A percentile compares a stretch with the other conserved stretches of the same genome.
These are phyloP conservation scores for Acanthochromis polyacanthus DNA, from an alignment of 2,113 vertebrate genomes.

Conservation along the genomic window DNA sequence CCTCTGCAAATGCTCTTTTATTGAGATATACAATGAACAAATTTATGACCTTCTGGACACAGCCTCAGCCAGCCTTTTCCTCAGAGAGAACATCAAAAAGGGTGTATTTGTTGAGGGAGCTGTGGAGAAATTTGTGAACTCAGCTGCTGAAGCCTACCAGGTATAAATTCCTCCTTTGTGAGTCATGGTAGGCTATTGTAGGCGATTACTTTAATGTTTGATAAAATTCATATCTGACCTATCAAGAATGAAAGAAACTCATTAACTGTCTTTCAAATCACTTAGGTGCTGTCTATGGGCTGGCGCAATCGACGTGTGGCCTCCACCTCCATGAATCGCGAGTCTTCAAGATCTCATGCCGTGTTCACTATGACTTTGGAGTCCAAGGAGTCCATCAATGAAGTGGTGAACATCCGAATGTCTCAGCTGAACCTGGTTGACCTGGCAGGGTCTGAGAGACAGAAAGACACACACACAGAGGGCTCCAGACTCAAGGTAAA, in stretches of 20 bases:
- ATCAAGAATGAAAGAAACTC: neutral
- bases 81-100: slow-evolving; percentile 97
- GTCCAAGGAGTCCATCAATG: slow-evolving; percentile 91
- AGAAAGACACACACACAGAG: slow-evolving; percentile 93
- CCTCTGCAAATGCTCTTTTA: slow-evolving; percentile 98
- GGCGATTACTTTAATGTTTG: slow-evolving; percentile 1
- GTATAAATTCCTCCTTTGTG: slow-evolving; percentile 70
- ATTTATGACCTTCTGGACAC: slow-evolving; percentile 96
- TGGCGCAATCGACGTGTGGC: slow-evolving; percentile 96
- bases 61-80: slow-evolving; percentile 91
- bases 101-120: slow-evolving; percentile 96
- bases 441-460: slow-evolving; percentile 95
- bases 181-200: neutral
- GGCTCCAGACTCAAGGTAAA: slow-evolving; percentile 92
- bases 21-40: slow-evolving; percentile 99
- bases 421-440: slow-evolving; percentile 96
- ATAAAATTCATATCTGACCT: neutral
- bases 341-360: slow-evolving; percentile 96
- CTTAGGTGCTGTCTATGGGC: slow-evolving; percentile 93
- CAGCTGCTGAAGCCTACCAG: slow-evolving; percentile 95
- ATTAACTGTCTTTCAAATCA: neutral
- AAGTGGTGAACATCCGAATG: slow-evolving; percentile 92
- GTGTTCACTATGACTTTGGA: slow-evolving; percentile 95
- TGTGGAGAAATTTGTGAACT: slow-evolving; percentile 92
- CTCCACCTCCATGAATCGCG: slow-evolving; percentile 97